Evolutionary conservation across 2,113 vertebrate species (phyloP).

Genomic region (Pteropus alecto): DNA sequence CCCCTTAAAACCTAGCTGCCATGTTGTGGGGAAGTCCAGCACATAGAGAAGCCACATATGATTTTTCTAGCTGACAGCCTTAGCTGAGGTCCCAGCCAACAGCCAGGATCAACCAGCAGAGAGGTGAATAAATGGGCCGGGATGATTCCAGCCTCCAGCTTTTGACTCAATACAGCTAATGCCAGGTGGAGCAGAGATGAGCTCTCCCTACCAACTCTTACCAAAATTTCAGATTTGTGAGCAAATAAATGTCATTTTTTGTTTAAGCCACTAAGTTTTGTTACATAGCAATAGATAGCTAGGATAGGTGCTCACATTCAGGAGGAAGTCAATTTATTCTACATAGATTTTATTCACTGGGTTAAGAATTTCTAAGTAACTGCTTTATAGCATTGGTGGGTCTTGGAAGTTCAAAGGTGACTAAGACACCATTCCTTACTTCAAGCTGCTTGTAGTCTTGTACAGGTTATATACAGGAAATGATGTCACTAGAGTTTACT

Average conservation of each 20-base stretch:
- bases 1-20: neutral
- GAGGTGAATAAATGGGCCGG: neutral
- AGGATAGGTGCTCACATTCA: neutral
- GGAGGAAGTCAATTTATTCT: neutral
- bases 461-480: neutral
- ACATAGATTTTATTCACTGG: neutral
- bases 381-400: neutral
- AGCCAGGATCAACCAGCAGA: neutral
- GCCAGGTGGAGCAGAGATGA: neutral
- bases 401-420: neutral
- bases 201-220: neutral
- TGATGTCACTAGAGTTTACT: neutral
- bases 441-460: neutral
- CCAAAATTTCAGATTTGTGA: neutral
- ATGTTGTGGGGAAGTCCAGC: neutral
- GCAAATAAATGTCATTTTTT: neutral
- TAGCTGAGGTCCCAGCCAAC: neutral
- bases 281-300: neutral
- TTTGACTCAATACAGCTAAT: neutral
- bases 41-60: neutral
- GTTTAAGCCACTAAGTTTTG: neutral
- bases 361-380: neutral
- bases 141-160: neutral
- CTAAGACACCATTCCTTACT: neutral
- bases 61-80: neutral